These are phyloP conservation scores for Beroe forskalii DNA, from an alignment of 37 sponge, comb jelly and placozoan genomes.

Conservation along the genomic window DNA sequence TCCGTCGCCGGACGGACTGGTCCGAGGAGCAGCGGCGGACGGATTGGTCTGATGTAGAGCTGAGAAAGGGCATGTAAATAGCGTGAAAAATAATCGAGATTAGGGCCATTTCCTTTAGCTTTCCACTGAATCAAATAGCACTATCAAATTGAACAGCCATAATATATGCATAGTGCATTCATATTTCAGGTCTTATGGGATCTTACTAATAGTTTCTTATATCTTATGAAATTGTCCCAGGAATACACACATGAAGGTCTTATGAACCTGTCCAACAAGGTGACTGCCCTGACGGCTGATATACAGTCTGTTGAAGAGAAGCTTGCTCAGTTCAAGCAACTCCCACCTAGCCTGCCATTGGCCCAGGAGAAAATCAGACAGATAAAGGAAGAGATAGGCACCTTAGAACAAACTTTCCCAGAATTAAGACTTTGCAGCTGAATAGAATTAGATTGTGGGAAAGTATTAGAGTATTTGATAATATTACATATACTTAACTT, in stretches of 20 bases:
- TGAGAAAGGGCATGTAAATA: neutral
- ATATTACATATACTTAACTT: no score
- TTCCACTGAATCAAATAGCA: no score
- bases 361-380: conserved; percentile 54
- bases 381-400: neutral
- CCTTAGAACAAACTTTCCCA: conserved; percentile 20
- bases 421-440: neutral
- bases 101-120: no score
- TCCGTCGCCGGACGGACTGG: neutral
- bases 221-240: no score
- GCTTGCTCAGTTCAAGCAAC: conserved; percentile 17
- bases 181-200: no score
- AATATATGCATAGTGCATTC: no score
- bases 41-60: conserved; percentile 51
- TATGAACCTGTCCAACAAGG: conserved; percentile 3
- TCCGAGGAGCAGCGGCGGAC: neutral
- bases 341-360: conserved; percentile 45
- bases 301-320: neutral
- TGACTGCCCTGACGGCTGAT: neutral
- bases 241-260: conserved; percentile 50
- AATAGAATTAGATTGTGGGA: no score
- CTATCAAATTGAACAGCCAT: no score
- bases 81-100: no score
- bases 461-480: no score
- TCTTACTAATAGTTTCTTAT: no score